Base-by-base conservation (phyloP, 2,797 vertebrate genomes). In the Rhynchonycteris naso region DNA sequence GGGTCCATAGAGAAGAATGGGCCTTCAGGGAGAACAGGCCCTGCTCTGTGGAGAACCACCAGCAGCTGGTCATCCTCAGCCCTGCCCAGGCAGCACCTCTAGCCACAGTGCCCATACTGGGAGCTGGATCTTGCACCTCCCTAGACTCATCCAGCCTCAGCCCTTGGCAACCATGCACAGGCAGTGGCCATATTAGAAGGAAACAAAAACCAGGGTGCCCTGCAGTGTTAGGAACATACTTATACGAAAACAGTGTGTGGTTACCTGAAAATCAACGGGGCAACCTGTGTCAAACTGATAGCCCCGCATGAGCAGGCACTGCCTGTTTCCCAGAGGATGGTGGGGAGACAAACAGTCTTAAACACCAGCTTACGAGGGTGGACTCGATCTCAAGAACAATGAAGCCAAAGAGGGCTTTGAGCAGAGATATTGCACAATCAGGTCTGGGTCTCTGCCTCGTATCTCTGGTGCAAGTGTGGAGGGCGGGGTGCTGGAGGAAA, bases 391-490 rank as follows among this genome's bases (percentile, higher is more conserved):
- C 0, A 0, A 24, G 35, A 54, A 9, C 1, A 19, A 28, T 22
- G n/a, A 33, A 28, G 22, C 22, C 10, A 14, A 12, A 7, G 13
- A 19, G 15, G 58, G 50, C 47, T 63, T 54, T 21, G 66, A 47
- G 22, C 18, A 24, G 52, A 18, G 8, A 2, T 2, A 1, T 21
- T 26, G 22, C 16, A 13, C 7, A 24, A 9, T 30, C 26, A 22
- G 21, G 22, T 38, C 82, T 38, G 14, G 21, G 11, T 72, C 47
- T 74, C 56, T 19, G 11, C 9, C 21, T 28, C 19, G 14, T 43
- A 18, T 4, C 15, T 59, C 5, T 9, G 2, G 11, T 1, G 0
- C 28, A 80, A 38, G 50, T 47, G 43, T 24, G 2, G 5, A 12
- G 19, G 2, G 11, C 5, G 7, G 26, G 7, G 18, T 11, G 9